A percentile compares a stretch with the other conserved stretches of the same genome.
These are phyloP conservation scores for Lampris incognitus DNA, from an alignment of 2,113 vertebrate genomes.

Conservation along the genomic window DNA sequence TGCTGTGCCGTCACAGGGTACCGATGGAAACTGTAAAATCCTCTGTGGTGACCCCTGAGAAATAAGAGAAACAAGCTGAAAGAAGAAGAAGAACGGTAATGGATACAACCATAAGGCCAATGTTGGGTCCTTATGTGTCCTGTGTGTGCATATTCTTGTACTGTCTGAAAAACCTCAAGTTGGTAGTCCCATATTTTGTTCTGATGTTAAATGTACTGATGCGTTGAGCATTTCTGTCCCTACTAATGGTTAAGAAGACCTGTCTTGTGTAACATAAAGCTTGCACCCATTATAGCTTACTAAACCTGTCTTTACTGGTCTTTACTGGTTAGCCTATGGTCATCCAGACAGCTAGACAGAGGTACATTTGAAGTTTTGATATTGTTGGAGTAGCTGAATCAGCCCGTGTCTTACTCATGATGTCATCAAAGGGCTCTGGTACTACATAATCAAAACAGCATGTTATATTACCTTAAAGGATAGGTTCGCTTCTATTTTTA, in stretches of 20 bases:
- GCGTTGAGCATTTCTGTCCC: neutral
- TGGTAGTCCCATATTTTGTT: neutral
- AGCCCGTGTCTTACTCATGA: neutral
- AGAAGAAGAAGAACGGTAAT: too few relatives aligned
- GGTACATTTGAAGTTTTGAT: neutral
- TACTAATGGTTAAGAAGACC: too few relatives aligned
- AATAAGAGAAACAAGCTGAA: too few relatives aligned
- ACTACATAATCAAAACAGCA: neutral
- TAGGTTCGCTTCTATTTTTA: too few relatives aligned
- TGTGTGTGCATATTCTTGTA: neutral
- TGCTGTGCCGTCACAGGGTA: too few relatives aligned
- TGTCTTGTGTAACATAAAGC: neutral
- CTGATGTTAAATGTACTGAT: neutral
- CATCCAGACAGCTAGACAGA: neutral
- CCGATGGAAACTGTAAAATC: too few relatives aligned
- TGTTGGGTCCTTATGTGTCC: neutral
- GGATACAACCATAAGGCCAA: neutral
- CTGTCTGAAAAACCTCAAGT: neutral
- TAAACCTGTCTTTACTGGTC: constrained; percentile 11
- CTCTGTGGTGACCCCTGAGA: too few relatives aligned
- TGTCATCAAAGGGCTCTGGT: neutral
- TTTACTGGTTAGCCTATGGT: neutral
- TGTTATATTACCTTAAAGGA: too few relatives aligned
- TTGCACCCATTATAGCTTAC: neutral
- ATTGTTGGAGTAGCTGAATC: neutral